phyloP scores from a whole-genome alignment of 2,888 invertebrate genomes.

The Syrista parreyssii region DNA sequence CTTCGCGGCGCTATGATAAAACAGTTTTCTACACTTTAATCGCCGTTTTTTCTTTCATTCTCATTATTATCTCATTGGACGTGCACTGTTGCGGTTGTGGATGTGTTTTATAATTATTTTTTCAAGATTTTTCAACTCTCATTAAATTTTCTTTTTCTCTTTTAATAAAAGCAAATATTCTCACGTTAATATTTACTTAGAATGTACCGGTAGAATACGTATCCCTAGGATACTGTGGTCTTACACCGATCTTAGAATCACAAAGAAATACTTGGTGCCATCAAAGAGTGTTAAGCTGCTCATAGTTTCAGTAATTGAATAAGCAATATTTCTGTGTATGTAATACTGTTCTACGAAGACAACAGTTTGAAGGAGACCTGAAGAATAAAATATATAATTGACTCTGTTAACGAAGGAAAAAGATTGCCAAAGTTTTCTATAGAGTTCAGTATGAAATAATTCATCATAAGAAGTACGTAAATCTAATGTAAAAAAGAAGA shows the following conservation, averaged over 20 bases:
- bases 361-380: neutral
- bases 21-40: neutral
- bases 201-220: too few species aligned
- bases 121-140: neutral
- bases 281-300: too few species aligned
- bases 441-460: neutral
- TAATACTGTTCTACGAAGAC: neutral
- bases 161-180: neutral
- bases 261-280: neutral
- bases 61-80: neutral
- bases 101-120: neutral
- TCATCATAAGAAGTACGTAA: neutral
- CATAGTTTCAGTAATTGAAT: too few species aligned
- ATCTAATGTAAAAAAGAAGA: neutral
- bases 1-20: neutral
- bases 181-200: neutral
- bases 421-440: neutral
- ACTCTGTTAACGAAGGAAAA: neutral
- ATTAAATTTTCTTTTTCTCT: neutral
- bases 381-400: neutral
- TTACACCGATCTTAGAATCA: neutral
- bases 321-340: too few species aligned
- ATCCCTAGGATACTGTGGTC: neutral
- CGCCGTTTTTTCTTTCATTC: neutral
- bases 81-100: neutral